Conservation (phyloP, 2,888 invertebrate genomes). For the Cataglyphis albicans region DNA sequence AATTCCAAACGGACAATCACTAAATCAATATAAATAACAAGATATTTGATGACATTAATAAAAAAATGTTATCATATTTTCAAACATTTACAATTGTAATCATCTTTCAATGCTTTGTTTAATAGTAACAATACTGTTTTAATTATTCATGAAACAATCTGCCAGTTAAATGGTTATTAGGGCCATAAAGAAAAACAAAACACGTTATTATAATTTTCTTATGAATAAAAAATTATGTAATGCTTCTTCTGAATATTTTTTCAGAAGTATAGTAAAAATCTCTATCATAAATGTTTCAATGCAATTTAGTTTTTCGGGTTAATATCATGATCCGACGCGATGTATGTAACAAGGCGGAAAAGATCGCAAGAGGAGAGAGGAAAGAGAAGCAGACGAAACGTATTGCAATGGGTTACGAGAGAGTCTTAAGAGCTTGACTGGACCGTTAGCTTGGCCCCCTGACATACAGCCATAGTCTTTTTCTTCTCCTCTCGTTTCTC, state of each 20-base stretch:
- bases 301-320: conserved; percentile 26
- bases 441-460: conserved; percentile 84
- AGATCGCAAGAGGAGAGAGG: conserved; percentile 15
- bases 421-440: conserved; percentile 52
- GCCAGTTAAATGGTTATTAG: not conserved
- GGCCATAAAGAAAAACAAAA: not conserved
- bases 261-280: conserved; percentile 14
- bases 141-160: not conserved
- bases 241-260: not conserved
- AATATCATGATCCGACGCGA: conserved; percentile 33
- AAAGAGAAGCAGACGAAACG: conserved; percentile 63
- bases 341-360: conserved; percentile 35
- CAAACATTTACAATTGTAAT: not conserved
- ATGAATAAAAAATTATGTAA: not conserved
- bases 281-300: conserved; percentile 2
- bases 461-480: conserved; percentile 78
- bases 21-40: not conserved
- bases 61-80: not conserved
- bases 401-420: conserved; percentile 67
- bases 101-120: not conserved
- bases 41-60: not conserved
- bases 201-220: not conserved
- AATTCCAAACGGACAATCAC: not conserved
- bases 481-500: conserved; percentile 20
- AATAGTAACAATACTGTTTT: not conserved